A percentile compares a stretch with the other conserved stretches of the same genome.
These are phyloP conservation scores for Liolophura sinensis DNA, from an alignment of 1,140 invertebrate genomes.

Conservation along the genomic window DNA sequence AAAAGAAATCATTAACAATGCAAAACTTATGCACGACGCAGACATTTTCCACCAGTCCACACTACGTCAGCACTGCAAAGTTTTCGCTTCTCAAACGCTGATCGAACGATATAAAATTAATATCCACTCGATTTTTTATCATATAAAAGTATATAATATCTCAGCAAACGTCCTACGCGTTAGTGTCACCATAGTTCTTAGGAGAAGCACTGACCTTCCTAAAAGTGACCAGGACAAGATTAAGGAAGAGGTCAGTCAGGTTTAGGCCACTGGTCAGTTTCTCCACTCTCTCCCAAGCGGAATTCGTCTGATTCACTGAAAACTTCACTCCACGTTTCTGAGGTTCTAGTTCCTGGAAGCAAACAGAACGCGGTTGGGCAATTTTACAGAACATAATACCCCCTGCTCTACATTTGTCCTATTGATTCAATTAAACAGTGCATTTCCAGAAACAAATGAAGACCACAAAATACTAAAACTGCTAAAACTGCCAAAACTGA, in stretches of 20 bases:
- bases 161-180: neutral
- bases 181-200: neutral
- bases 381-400: no score
- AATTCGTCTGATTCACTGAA: conserved; percentile 23
- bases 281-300: conserved; percentile 70
- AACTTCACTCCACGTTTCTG: no score
- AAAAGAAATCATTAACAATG: no score
- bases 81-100: neutral
- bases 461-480: neutral
- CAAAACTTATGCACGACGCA: neutral
- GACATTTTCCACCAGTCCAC: no score
- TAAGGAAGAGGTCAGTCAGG: conserved; percentile 80
- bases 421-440: no score
- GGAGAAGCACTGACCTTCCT: conserved; percentile 68
- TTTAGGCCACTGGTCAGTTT: conserved; percentile 70
- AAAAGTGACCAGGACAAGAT: conserved; percentile 84
- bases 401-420: no score
- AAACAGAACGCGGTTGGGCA: no score
- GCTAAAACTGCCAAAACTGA: no score
- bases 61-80: no score
- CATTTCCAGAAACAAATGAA: no score
- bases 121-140: neutral
- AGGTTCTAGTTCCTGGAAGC: no score
- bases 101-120: neutral
- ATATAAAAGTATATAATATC: neutral